Percentiles rank a stretch among this genome's conserved stretches.
These are phyloP conservation scores for Wasmannia auropunctata DNA, from an alignment of 1,140 invertebrate species.

Conservation along the genomic window DNA sequence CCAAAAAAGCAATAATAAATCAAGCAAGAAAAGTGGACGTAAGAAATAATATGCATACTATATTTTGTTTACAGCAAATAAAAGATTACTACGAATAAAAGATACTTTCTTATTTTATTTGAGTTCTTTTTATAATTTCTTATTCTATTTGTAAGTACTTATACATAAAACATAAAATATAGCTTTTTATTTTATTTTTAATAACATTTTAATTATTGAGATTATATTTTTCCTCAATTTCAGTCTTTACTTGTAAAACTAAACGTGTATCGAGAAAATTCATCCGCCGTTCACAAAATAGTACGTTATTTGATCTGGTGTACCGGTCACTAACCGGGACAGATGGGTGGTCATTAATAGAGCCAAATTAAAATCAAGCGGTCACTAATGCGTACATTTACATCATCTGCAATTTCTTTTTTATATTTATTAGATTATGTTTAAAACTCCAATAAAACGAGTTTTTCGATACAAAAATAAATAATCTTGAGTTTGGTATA, in stretches of 20 bases:
- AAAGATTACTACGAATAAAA: too few relatives aligned
- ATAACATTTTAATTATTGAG: too few relatives aligned
- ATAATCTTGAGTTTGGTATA: not conserved
- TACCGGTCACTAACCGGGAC: not conserved
- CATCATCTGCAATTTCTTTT: not conserved
- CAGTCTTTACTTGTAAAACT: not conserved
- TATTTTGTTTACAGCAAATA: not conserved
- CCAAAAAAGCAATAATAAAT: not conserved
- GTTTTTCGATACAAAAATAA: not conserved
- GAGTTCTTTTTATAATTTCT: not conserved
- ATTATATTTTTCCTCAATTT: conserved; percentile 1
- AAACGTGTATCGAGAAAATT: too few relatives aligned
- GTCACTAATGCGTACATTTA: conserved; percentile 18
- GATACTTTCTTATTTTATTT: too few relatives aligned
- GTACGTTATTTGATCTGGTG: not conserved
- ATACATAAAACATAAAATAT: too few relatives aligned
- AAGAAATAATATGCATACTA: not conserved
- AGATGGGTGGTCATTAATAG: not conserved
- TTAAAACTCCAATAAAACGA: not conserved
- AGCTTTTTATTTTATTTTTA: too few relatives aligned
- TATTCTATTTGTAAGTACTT: not conserved
- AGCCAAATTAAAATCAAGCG: not conserved
- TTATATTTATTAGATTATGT: not conserved
- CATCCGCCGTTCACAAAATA: not conserved
- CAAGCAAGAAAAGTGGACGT: not conserved